Evolutionary conservation across 2,888 invertebrate genomes (phyloP).

Genomic region (Congeria kusceri): DNA sequence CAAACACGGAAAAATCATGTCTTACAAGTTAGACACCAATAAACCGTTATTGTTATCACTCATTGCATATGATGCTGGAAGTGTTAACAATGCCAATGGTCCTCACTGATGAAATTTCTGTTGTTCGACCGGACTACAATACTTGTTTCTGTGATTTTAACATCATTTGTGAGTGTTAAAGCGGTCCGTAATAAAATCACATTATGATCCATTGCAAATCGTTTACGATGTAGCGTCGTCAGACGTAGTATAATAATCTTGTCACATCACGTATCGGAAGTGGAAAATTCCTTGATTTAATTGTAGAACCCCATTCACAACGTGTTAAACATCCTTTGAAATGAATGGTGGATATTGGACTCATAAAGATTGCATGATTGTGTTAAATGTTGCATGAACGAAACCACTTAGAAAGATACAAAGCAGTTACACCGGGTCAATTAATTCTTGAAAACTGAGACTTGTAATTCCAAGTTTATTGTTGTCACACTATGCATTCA

Average conservation of each 20-base stretch:
- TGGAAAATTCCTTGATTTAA: slow-evolving; percentile 17
- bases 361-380: not conserved
- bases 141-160: slow-evolving; percentile 31
- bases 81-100: slow-evolving; percentile 58
- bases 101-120: slow-evolving; percentile 14
- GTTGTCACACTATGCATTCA: too few species aligned
- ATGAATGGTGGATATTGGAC: not conserved
- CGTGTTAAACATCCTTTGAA: slow-evolving; percentile 7
- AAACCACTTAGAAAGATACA: too few species aligned
- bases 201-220: not conserved
- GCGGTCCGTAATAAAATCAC: not conserved
- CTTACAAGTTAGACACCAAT: slow-evolving; percentile 48
- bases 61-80: slow-evolving; percentile 49
- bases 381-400: too few species aligned
- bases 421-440: too few species aligned
- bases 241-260: not conserved
- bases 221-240: not conserved
- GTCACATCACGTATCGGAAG: slow-evolving; percentile 30
- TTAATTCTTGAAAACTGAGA: too few species aligned
- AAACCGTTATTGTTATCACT: slow-evolving; percentile 46
- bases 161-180: slow-evolving; percentile 12
- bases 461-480: too few species aligned
- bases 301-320: not conserved
- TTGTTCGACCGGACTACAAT: too few species aligned
- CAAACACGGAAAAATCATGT: slow-evolving; percentile 55